Percentiles rank a stretch among this genome's conserved stretches.
phyloP scores from a whole-genome alignment of 2,797 vertebrate species.

The Rhinatrema bivittatum region DNA sequence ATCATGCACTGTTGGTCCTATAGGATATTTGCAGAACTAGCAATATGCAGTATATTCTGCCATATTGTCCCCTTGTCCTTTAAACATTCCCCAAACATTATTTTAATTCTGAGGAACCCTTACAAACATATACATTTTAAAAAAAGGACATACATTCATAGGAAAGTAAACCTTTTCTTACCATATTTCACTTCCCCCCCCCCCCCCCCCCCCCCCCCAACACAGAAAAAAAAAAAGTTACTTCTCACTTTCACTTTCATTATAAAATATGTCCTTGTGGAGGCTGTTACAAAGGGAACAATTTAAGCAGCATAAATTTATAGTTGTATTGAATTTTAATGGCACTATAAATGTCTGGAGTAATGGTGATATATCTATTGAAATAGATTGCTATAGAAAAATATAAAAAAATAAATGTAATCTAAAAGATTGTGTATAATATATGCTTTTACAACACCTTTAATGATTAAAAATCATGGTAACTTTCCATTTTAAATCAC shows the following conservation, averaged over 20 bases:
- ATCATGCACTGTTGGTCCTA: too few species aligned
- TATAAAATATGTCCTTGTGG: slow-evolving; percentile 67
- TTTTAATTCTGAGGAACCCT: too few species aligned
- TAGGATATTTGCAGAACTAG: too few species aligned
- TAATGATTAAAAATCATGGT: slow-evolving; percentile 62
- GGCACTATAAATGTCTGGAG: slow-evolving; percentile 61
- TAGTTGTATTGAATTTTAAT: slow-evolving; percentile 66
- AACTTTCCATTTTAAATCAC: slow-evolving; percentile 50
- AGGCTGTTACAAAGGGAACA: slow-evolving; percentile 66
- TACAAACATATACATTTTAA: too few species aligned
- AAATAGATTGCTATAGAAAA: slow-evolving; percentile 61
- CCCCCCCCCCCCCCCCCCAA: too few species aligned
- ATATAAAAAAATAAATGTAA: slow-evolving; percentile 69
- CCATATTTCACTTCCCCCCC: slow-evolving; percentile 25
- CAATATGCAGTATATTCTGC: too few species aligned
- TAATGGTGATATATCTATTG: slow-evolving; percentile 61
- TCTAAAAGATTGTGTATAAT: slow-evolving; percentile 67
- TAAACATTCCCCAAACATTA: too few species aligned
- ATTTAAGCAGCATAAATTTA: slow-evolving; percentile 63
- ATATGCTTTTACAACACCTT: slow-evolving; percentile 64
- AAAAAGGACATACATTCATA: too few species aligned
- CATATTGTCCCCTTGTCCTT: too few species aligned
- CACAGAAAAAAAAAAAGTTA: slow-evolving; percentile 65
- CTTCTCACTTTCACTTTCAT: slow-evolving; percentile 63
- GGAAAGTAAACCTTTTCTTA: too few species aligned